phyloP scores from a whole-genome alignment of 1,140 invertebrate genomes.

The Ooceraea biroi region DNA sequence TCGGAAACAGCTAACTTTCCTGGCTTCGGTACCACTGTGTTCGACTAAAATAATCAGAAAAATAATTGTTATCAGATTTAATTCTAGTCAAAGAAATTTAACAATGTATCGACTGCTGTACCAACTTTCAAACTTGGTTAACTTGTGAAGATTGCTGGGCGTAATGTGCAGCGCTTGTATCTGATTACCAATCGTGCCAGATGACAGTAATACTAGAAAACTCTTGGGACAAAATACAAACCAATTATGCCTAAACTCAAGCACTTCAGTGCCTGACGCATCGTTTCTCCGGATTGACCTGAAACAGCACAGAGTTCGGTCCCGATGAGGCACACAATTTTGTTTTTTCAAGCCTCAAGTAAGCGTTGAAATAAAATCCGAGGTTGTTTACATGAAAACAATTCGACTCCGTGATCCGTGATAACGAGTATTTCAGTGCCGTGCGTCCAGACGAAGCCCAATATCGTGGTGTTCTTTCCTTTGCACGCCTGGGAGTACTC shows the following conservation, averaged over 20 bases:
- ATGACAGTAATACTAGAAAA: slow-evolving; percentile 93
- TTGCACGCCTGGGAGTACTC: slow-evolving; percentile 96
- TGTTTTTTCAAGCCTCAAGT: not conserved
- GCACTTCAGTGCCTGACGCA: slow-evolving; percentile 93
- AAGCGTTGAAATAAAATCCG: not conserved
- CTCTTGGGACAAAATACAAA: slow-evolving; percentile 95
- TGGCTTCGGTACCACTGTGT: slow-evolving; percentile 86
- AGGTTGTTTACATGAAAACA: slow-evolving; percentile 90
- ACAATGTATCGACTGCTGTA: slow-evolving; percentile 82
- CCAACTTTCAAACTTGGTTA: slow-evolving; percentile 96
- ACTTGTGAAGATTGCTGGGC: slow-evolving; percentile 93
- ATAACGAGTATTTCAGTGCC: slow-evolving; percentile 95
- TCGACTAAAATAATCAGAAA: slow-evolving; percentile 89
- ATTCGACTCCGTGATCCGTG: slow-evolving; percentile 96
- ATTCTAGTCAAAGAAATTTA: not conserved
- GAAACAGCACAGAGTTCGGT: slow-evolving; percentile 61
- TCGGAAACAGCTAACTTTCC: slow-evolving; percentile 90
- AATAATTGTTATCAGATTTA: not conserved
- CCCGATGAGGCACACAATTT: not conserved
- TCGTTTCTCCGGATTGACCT: slow-evolving; percentile 93
- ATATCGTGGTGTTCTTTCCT: slow-evolving; percentile 93
- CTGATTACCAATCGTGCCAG: slow-evolving; percentile 91
- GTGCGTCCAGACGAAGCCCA: slow-evolving; percentile 97
- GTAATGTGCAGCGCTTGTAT: slow-evolving; percentile 95
- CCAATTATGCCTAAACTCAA: slow-evolving; percentile 91